Percentiles rank a stretch among this genome's conserved stretches.
phyloP scores from a whole-genome alignment of 2,113 vertebrate species.

The Polypterus bichir region DNA sequence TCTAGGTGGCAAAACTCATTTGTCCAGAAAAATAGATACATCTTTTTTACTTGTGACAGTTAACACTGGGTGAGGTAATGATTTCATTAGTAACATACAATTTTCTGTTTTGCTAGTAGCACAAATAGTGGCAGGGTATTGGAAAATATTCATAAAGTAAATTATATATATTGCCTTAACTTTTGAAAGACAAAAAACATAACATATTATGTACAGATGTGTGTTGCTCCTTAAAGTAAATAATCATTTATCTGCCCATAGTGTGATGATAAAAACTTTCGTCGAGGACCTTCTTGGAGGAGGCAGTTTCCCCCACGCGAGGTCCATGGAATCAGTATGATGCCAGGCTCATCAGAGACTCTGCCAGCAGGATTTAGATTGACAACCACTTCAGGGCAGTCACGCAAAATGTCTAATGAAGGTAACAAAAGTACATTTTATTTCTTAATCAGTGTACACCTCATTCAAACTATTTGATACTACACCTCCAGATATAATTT shows the following conservation, averaged over 20 bases:
- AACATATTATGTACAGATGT: too few relatives aligned
- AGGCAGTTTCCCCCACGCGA: constrained; percentile 88
- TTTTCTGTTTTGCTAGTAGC: too few relatives aligned
- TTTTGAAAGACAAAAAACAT: background rate
- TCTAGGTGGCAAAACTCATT: too few relatives aligned
- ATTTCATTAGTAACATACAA: too few relatives aligned
- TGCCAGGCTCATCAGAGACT: constrained; percentile 93
- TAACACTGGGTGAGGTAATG: too few relatives aligned
- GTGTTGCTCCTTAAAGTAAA: too few relatives aligned
- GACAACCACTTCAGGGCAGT: constrained; percentile 82
- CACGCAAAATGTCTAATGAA: constrained; percentile 76
- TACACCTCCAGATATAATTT: too few relatives aligned
- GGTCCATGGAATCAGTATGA: constrained; percentile 95
- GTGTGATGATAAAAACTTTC: constrained; percentile 84
- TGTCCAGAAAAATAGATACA: too few relatives aligned
- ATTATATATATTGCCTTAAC: background rate
- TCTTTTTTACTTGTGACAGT: too few relatives aligned
- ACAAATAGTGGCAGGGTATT: too few relatives aligned
- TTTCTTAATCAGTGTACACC: too few relatives aligned
- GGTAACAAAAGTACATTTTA: constrained; percentile 38
- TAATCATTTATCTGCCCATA: constrained; percentile 24
- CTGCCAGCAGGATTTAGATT: constrained; percentile 90
- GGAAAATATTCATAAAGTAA: background rate
- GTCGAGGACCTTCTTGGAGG: constrained; percentile 81
- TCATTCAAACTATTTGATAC: too few relatives aligned